Evolutionary conservation across 2,888 invertebrate species (phyloP).

Genomic region (Sesia apiformis): DNA sequence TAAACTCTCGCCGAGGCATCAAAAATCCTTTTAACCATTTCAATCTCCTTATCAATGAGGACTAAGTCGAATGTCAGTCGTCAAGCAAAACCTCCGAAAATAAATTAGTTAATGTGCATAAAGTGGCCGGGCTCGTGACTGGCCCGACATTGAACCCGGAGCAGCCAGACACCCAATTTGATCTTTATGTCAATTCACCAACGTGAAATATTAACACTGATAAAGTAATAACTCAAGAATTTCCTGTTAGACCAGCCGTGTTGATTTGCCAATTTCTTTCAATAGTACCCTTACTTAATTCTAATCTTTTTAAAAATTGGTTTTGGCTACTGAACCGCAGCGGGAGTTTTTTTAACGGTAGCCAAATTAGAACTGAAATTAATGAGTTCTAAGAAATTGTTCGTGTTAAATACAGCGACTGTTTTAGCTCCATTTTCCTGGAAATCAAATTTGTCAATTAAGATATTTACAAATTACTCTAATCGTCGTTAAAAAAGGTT

Average conservation of each 20-base stretch:
- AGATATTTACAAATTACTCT: constrained; percentile 39
- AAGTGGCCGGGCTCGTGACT: constrained; percentile 66
- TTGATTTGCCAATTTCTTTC: constrained; percentile 19
- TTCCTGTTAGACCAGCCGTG: constrained; percentile 33
- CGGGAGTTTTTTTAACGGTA: constrained; percentile 26
- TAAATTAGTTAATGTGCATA: constrained; percentile 58
- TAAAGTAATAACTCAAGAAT: constrained; percentile 30
- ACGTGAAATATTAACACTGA: constrained; percentile 53
- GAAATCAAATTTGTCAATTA: constrained; percentile 46
- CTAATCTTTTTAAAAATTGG: constrained; percentile 15
- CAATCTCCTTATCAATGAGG: constrained; percentile 30
- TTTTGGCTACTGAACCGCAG: constrained; percentile 21
- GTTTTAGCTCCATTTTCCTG: constrained; percentile 23
- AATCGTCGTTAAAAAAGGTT: constrained; percentile 24
- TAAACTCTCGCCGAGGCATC: constrained; percentile 9
- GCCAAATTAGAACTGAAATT: constrained; percentile 23
- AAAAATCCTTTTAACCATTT: constrained; percentile 35
- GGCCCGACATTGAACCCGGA: constrained; percentile 43
- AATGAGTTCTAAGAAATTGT: constrained; percentile 25
- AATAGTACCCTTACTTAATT: constrained; percentile 11
- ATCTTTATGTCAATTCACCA: constrained; percentile 46
- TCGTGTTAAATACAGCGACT: constrained; percentile 14
- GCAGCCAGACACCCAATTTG: constrained; percentile 35
- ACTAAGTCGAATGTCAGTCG: constrained; percentile 37
- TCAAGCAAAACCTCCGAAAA: constrained; percentile 52